Evolutionary conservation across 2,113 vertebrate species (phyloP).

Genomic region (Alexandromys fortis): DNA sequence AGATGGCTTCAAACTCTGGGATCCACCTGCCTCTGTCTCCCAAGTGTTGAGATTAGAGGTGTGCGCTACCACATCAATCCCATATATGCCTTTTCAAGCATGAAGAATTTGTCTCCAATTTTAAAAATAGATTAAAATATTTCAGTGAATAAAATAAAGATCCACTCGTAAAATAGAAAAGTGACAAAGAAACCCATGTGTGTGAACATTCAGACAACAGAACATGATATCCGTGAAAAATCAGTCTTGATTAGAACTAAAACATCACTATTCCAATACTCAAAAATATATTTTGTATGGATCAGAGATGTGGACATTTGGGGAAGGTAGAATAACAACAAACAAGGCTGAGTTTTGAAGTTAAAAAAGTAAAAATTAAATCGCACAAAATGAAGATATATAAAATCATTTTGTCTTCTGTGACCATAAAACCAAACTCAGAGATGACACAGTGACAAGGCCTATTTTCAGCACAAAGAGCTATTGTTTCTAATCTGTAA

Average conservation of each 20-base stretch:
- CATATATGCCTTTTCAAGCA: neutral
- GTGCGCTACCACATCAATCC: neutral
- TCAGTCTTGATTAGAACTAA: neutral
- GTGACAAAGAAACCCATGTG: neutral
- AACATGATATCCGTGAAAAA: neutral
- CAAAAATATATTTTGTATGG: neutral
- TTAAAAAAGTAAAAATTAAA: neutral
- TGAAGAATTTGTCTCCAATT: neutral
- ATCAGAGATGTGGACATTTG: neutral
- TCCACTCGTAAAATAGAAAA: neutral
- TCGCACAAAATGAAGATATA: neutral
- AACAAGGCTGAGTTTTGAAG: neutral
- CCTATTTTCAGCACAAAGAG: neutral
- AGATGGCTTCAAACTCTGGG: neutral
- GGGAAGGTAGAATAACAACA: neutral
- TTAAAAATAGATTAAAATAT: neutral
- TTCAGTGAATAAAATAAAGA: neutral
- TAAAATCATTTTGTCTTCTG: neutral
- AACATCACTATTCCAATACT: neutral
- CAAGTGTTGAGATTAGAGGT: neutral
- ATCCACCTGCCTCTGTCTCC: neutral
- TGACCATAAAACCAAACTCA: neutral
- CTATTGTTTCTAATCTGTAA: neutral
- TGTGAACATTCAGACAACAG: neutral
- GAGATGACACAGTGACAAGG: neutral